Conservation (phyloP, 2,797 vertebrate species). For the Ispidina picta region DNA sequence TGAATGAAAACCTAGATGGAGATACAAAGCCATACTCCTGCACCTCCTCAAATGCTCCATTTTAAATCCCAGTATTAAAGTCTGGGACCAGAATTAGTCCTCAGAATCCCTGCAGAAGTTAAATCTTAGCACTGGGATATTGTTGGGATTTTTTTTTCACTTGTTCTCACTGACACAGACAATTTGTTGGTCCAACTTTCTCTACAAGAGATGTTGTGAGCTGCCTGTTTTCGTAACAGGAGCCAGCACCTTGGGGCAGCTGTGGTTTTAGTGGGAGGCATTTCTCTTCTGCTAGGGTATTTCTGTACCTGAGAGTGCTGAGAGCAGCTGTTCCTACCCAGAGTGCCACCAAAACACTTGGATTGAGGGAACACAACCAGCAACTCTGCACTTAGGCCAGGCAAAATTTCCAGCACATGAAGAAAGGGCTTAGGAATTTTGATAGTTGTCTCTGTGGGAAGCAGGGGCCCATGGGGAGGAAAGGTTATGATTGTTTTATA, state of each 20-base stretch:
- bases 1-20: not conserved
- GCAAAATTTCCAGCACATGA: not conserved
- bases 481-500: constrained; percentile 1
- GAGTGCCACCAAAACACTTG: not conserved
- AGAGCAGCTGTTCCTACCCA: not conserved
- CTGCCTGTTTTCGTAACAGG: not conserved
- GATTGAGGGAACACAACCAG: not conserved
- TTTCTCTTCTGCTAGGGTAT: not conserved
- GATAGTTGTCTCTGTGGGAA: not conserved
- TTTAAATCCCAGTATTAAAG: not conserved
- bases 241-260: not conserved
- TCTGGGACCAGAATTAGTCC: not conserved
- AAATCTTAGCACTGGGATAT: not conserved
- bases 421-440: not conserved
- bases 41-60: not conserved
- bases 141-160: not conserved
- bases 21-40: not conserved
- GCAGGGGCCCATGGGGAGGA: not conserved
- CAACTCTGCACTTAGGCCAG: not conserved
- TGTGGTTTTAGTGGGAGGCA: not conserved
- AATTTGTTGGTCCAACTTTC: not conserved
- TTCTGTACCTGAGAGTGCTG: not conserved
- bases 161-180: not conserved
- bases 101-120: not conserved
- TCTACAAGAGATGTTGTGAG: not conserved